These are phyloP conservation scores for Vespertilio murinus DNA, from an alignment of 2,797 vertebrate species.

Conservation along the genomic window DNA sequence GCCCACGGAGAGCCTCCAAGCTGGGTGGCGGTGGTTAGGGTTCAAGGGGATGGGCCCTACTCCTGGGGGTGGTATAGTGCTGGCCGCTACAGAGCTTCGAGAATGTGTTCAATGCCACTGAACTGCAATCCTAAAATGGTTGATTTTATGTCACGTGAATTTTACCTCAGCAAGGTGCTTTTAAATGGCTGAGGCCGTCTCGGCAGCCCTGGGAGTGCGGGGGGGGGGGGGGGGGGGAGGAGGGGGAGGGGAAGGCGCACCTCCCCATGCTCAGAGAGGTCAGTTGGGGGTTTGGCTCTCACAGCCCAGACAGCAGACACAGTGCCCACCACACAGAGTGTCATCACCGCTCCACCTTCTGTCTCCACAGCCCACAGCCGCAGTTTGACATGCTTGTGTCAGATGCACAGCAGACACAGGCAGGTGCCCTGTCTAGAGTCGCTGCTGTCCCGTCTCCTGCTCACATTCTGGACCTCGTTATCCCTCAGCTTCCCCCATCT, in stretches of 20 bases:
- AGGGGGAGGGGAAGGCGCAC: too few species aligned
- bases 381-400: not conserved
- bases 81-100: not conserved
- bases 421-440: not conserved
- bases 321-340: not conserved
- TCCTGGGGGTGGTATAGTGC: not conserved
- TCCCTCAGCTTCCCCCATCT: not conserved
- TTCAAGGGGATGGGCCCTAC: too few species aligned
- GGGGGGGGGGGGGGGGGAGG: too few species aligned
- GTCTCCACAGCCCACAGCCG: not conserved
- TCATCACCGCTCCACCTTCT: not conserved
- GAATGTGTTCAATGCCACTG: not conserved
- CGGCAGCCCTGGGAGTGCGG: accelerated
- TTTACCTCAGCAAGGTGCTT: not conserved
- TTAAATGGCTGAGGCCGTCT: not conserved
- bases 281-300: not conserved
- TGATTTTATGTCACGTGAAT: not conserved
- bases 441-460: not conserved
- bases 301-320: not conserved
- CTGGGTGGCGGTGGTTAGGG: not conserved
- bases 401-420: not conserved
- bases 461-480: not conserved
- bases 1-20: not conserved
- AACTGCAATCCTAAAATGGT: too few species aligned
- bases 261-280: not conserved